These are phyloP conservation scores for Drosophila nikananu DNA, from an alignment of 1,140 invertebrate genomes.

Conservation along the genomic window DNA sequence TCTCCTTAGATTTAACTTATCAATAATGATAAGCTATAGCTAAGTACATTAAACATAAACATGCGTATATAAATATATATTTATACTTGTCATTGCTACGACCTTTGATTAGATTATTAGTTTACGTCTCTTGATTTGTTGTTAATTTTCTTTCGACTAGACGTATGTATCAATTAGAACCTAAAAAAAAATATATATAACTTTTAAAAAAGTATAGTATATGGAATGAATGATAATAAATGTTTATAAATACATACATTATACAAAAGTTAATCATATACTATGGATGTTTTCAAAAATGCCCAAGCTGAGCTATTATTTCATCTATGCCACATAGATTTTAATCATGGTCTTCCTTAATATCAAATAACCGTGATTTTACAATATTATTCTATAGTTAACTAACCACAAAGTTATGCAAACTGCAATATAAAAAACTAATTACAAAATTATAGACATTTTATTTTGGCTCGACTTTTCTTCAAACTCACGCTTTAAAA, in stretches of 20 bases:
- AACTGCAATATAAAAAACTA: neutral
- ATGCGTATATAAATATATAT: neutral
- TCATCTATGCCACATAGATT: neutral
- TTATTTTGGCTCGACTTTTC: no score
- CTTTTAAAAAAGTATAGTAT: no score
- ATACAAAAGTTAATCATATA: neutral
- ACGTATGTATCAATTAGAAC: neutral
- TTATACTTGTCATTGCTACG: slow-evolving; percentile 6
- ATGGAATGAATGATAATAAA: neutral
- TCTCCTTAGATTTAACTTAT: slow-evolving; percentile 2
- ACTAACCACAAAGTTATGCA: neutral
- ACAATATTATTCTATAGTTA: neutral
- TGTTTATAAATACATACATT: neutral
- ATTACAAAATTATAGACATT: neutral
- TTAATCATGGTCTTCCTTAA: neutral
- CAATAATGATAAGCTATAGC: slow-evolving; percentile 5
- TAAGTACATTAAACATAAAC: neutral
- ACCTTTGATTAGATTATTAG: slow-evolving; percentile 10
- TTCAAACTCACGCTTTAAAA: no score
- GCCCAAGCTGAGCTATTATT: neutral
- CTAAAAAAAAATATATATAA: neutral
- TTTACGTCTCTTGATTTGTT: slow-evolving; percentile 1
- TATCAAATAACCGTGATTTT: neutral
- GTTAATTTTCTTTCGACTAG: neutral
- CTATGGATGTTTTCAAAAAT: neutral